Evolutionary conservation across 2,113 vertebrate genomes (phyloP).

Genomic region (human): DNA sequence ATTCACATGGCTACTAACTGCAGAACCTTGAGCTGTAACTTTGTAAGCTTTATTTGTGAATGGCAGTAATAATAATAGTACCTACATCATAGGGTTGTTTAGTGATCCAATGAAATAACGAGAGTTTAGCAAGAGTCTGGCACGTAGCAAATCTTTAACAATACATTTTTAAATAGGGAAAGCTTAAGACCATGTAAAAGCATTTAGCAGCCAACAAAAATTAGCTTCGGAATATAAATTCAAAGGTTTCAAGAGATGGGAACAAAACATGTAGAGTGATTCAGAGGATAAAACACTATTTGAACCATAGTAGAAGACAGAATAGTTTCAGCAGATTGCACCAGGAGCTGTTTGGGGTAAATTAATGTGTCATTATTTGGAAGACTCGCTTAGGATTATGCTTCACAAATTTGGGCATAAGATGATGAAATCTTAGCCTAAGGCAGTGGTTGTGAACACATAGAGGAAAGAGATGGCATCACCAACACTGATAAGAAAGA

Average conservation of each 20-base stretch:
- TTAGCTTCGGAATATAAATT: neutral
- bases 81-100: neutral
- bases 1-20: neutral
- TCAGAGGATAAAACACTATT: neutral
- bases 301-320: neutral
- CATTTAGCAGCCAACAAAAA: neutral
- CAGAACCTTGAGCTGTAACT: neutral
- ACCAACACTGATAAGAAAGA: neutral
- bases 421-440: neutral
- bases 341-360: neutral
- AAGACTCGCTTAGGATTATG: neutral
- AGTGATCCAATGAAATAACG: neutral
- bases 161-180: conserved; percentile 4
- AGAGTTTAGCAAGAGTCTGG: neutral
- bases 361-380: neutral
- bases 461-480: neutral
- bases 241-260: conserved; percentile 25
- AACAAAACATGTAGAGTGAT: neutral
- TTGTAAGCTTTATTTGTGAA: neutral
- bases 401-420: neutral
- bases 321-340: neutral
- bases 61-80: neutral
- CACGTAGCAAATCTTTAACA: neutral
- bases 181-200: neutral
- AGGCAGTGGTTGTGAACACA: neutral